A percentile compares a stretch with the other conserved stretches of the same genome.
Evolutionary conservation across 2,113 vertebrate species (phyloP).

Genomic region (Parotia lawesii): DNA sequence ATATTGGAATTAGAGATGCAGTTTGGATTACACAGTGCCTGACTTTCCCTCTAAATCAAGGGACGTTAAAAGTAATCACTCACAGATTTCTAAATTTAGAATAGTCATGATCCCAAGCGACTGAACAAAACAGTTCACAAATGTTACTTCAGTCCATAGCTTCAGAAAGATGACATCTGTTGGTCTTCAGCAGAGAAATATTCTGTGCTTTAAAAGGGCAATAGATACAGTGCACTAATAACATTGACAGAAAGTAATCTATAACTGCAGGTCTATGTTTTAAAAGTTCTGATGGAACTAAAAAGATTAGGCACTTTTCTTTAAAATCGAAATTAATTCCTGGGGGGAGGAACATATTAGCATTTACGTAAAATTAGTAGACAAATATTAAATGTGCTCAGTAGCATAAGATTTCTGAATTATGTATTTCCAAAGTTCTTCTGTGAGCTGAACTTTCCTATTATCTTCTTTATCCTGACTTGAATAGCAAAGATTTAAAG

Average conservation of each 20-base stretch:
- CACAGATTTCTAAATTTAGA: background rate
- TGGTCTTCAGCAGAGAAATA: background rate
- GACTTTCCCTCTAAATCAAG: background rate
- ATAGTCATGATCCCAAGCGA: background rate
- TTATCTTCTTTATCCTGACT: background rate
- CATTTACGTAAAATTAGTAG: background rate
- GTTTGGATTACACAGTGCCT: background rate
- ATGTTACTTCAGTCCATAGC: background rate
- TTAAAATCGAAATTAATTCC: background rate
- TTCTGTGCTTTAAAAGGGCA: background rate
- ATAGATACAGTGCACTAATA: background rate
- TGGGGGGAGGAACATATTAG: background rate
- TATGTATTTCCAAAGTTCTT: background rate
- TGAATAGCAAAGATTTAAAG: constrained; percentile 16
- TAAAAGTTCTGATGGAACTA: background rate
- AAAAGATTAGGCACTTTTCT: background rate
- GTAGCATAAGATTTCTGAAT: background rate
- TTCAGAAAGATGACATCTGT: background rate
- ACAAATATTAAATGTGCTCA: background rate
- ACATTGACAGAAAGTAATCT: background rate
- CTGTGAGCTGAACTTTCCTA: background rate
- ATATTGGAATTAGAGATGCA: background rate
- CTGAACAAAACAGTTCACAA: background rate
- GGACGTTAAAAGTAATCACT: background rate
- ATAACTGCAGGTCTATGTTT: background rate